Evolutionary conservation across 2,888 invertebrate genomes (phyloP).

Genomic region (Drosophila peninsularis): DNA sequence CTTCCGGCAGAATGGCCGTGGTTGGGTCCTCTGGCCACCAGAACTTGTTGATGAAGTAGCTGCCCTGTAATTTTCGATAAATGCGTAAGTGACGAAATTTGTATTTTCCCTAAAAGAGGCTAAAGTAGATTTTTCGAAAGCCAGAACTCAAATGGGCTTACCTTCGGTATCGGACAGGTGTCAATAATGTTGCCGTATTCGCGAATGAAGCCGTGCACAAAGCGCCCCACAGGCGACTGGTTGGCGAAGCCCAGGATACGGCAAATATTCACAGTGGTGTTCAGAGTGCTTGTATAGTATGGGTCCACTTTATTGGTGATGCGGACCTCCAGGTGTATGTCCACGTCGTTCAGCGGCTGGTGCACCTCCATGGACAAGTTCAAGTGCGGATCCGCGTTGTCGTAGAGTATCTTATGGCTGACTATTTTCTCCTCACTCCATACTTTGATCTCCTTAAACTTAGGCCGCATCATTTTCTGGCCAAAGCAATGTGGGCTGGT

Average conservation of each 20-base stretch:
- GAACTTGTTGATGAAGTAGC: constrained; percentile 78
- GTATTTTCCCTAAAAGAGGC: constrained; percentile 56
- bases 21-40: constrained; percentile 83
- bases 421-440: constrained; percentile 81
- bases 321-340: constrained; percentile 71
- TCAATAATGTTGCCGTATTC: constrained; percentile 78
- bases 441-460: constrained; percentile 75
- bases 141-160: constrained; percentile 33
- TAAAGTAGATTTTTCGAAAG: constrained; percentile 2
- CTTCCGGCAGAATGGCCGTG: constrained; percentile 73
- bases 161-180: constrained; percentile 80
- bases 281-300: constrained; percentile 66
- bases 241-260: constrained; percentile 69
- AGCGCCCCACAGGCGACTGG: constrained; percentile 77
- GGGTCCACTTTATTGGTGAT: constrained; percentile 74
- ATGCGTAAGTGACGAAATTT: constrained; percentile 53
- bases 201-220: constrained; percentile 71
- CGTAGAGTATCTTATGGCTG: constrained; percentile 74
- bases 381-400: constrained; percentile 78
- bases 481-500: not conserved
- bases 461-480: constrained; percentile 82
- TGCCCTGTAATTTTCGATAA: constrained; percentile 77
- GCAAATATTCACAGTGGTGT: constrained; percentile 80
- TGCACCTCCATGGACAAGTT: constrained; percentile 80
- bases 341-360: constrained; percentile 72